phyloP scores from a whole-genome alignment of 2,797 vertebrate genomes.

The Austrolebias charrua region DNA sequence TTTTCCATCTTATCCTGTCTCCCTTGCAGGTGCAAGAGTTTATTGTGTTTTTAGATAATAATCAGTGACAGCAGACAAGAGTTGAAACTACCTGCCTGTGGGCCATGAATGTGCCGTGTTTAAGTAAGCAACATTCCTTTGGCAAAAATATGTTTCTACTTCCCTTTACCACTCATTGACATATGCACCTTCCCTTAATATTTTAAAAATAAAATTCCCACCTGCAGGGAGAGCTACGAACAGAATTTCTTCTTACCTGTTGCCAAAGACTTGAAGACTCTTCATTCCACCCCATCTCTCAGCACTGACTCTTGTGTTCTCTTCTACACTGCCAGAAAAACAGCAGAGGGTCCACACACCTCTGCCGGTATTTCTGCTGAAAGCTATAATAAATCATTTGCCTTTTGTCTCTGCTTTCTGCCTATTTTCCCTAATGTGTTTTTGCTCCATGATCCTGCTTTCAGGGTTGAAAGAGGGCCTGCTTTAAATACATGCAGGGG shows the following conservation, averaged over 20 bases:
- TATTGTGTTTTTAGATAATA: constrained; percentile 15
- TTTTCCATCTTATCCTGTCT: background rate
- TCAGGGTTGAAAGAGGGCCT: constrained; percentile 64
- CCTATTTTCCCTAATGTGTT: constrained; percentile 71
- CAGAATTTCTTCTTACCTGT: constrained; percentile 34
- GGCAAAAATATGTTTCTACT: constrained; percentile 26
- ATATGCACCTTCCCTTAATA: constrained; percentile 13
- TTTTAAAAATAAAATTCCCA: constrained; percentile 36
- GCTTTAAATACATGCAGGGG: constrained; percentile 55
- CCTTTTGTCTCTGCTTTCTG: constrained; percentile 70
- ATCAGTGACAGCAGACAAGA: constrained; percentile 30
- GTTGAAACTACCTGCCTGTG: constrained; percentile 15
- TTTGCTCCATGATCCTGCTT: constrained; percentile 56
- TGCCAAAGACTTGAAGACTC: constrained; percentile 46
- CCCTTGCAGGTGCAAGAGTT: constrained; percentile 16
- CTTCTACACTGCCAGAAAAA: constrained; percentile 54
- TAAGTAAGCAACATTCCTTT: constrained; percentile 33
- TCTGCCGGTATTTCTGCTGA: constrained; percentile 73
- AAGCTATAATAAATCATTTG: constrained; percentile 80
- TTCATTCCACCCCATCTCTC: constrained; percentile 77
- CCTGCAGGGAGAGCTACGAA: constrained; percentile 34
- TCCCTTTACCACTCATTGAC: constrained; percentile 13
- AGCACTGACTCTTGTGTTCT: constrained; percentile 61
- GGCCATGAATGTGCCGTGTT: constrained; percentile 26
- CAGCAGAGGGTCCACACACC: constrained; percentile 68